Evolutionary conservation across 2,797 vertebrate species (phyloP), one percentile per base, ranked within the genome.

Genomic region (Hydrolagus colliei): DNA sequence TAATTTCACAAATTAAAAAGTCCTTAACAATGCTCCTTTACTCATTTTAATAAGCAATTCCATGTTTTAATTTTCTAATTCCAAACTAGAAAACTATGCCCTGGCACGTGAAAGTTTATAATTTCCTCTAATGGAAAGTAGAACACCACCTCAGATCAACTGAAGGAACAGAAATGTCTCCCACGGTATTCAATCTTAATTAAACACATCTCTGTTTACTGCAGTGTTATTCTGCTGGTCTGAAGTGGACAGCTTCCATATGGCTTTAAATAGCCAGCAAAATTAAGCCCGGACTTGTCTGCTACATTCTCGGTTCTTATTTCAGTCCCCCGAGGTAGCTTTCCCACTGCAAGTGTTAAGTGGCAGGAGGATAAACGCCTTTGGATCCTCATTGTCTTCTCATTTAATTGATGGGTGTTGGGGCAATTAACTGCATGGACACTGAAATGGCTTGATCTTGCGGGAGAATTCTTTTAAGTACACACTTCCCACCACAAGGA

Each of bases 381-480:
- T 89, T 86, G 76, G 73, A 91, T 87, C 68, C 89, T 89, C 91
- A 91, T 86, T 92, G 89, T 90, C 86, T 91, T 87, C 86, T 86
- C 27, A 11, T 80, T 88, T 88, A 88, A 89, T 85, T 91, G 87
- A 90, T 91, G 88, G 41, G 41, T 88, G 87, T 86, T 86, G 86
- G 85, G 88, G 89, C 91, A 92, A 93, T 93, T 91, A 92, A 93
- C 65, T 71, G 22, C 32, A 41, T 7, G 65, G 79, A 41, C 32
- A 84, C 1, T 9, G 65, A 67, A 27, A 41, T 18, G 65, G 1
- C 65, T 80, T 27, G 20, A 35, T 71, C 16, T 35, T 71, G 41
- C 41, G 41, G 41, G 41, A 71, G 63, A 41, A 41, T 35, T 67
- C 18, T 84, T 84, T 84, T 82, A 68, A 71, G 32, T 68, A 20